Conservation (phyloP, 2,888 invertebrate genomes). For the Brenthis hecate region DNA sequence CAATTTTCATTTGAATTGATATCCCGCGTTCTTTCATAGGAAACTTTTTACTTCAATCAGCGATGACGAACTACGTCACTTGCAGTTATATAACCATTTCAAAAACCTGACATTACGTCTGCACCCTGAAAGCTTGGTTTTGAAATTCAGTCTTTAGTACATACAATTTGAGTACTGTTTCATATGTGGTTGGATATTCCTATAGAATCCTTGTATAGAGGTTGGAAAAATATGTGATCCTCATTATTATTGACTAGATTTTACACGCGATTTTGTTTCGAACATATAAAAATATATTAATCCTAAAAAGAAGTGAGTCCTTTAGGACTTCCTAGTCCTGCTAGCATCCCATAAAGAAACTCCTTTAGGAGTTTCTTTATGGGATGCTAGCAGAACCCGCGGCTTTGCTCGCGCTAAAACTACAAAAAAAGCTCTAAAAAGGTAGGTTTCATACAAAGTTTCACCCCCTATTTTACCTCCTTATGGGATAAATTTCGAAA, state of each 20-base stretch:
- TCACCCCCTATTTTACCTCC: too few relatives aligned
- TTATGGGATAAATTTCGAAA: too few relatives aligned
- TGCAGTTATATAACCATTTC: conserved; percentile 19
- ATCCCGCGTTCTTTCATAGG: conserved; percentile 1
- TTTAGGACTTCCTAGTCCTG: too few relatives aligned
- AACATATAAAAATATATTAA: too few relatives aligned
- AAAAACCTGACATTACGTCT: conserved; percentile 4
- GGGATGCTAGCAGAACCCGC: too few relatives aligned
- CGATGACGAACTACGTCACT: conserved; percentile 14
- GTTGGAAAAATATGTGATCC: conserved; percentile 10
- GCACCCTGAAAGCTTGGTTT: not conserved
- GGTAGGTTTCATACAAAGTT: too few relatives aligned
- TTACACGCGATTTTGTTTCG: not conserved
- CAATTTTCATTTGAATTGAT: conserved; percentile 11
- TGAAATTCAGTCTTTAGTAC: conserved; percentile 9
- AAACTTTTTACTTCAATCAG: conserved; percentile 18
- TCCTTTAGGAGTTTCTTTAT: too few relatives aligned
- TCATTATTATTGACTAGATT: conserved; percentile 14
- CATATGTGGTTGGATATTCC: conserved; percentile 5
- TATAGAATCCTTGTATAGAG: conserved; percentile 14
- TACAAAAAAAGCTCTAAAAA: too few relatives aligned
- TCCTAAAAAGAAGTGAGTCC: too few relatives aligned
- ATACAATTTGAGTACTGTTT: conserved; percentile 18
- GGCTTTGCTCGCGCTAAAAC: too few relatives aligned
- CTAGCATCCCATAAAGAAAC: too few relatives aligned